Evolutionary conservation across 2,113 vertebrate genomes (phyloP).

Genomic region (Ictalurus furcatus): DNA sequence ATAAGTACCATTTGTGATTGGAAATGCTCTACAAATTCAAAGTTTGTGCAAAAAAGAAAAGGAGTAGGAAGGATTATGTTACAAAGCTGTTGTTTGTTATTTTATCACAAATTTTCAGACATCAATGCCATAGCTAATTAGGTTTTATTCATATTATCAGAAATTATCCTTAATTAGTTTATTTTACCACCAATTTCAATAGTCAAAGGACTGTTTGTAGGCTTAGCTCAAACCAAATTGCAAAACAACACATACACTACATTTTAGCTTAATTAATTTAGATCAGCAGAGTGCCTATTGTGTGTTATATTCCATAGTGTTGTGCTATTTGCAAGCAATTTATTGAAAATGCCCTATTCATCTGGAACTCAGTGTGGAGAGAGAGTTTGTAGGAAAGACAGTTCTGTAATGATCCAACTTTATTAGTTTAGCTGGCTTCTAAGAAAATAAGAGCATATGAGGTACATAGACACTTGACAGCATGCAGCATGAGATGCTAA

Average conservation of each 20-base stretch:
- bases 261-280: background rate
- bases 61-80: background rate
- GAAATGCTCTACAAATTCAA: background rate
- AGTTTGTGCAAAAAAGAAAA: background rate
- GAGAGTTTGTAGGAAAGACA: background rate
- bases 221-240: background rate
- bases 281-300: background rate
- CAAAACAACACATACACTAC: background rate
- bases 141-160: background rate
- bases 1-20: background rate
- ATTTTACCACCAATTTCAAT: background rate
- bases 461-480: background rate
- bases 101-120: background rate
- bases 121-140: background rate
- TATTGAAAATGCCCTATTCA: background rate
- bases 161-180: background rate
- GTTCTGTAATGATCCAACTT: background rate
- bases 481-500: background rate
- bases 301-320: background rate
- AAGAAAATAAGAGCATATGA: background rate
- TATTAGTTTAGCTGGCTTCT: background rate
- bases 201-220: background rate
- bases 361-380: background rate
- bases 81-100: background rate
- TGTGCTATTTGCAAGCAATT: background rate